Percentiles rank a stretch among this genome's conserved stretches.
These are phyloP conservation scores for Edolisoma coerulescens DNA, from an alignment of 2,113 vertebrate species.

Conservation along the genomic window DNA sequence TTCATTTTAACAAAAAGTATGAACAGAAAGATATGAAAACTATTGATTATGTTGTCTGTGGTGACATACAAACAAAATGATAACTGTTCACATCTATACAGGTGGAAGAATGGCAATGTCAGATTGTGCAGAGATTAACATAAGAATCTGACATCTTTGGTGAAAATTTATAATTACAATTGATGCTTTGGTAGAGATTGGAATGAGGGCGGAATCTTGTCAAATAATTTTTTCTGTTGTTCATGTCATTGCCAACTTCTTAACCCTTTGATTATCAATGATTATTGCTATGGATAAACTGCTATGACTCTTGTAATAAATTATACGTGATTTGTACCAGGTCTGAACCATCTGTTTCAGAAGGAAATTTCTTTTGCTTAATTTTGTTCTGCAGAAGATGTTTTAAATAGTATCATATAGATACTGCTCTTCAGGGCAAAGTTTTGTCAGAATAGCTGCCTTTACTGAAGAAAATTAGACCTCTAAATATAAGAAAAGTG, in stretches of 20 bases:
- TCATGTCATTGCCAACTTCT: constrained; percentile 6
- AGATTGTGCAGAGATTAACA: constrained; percentile 60
- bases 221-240: constrained; percentile 24
- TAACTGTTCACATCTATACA: constrained; percentile 53
- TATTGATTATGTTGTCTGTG: constrained; percentile 70
- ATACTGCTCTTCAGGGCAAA: background rate
- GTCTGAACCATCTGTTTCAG: background rate
- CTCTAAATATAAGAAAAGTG: background rate
- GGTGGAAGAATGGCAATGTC: constrained; percentile 59
- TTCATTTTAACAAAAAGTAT: constrained; percentile 55
- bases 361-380: background rate
- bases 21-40: constrained; percentile 67
- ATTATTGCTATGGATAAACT: background rate
- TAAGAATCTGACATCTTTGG: constrained; percentile 63
- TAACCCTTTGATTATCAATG: constrained; percentile 38
- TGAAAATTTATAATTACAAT: constrained; percentile 71
- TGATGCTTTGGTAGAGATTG: constrained; percentile 47
- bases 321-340: background rate
- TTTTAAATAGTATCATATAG: background rate
- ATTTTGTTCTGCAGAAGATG: background rate
- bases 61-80: constrained; percentile 71
- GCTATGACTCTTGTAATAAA: background rate
- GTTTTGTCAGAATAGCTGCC: background rate
- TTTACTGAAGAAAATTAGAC: background rate
- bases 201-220: constrained; percentile 46